A percentile compares a stretch with the other conserved stretches of the same genome.
phyloP scores from a whole-genome alignment of 1,140 invertebrate genomes.

The Rhopalosiphum padi region DNA sequence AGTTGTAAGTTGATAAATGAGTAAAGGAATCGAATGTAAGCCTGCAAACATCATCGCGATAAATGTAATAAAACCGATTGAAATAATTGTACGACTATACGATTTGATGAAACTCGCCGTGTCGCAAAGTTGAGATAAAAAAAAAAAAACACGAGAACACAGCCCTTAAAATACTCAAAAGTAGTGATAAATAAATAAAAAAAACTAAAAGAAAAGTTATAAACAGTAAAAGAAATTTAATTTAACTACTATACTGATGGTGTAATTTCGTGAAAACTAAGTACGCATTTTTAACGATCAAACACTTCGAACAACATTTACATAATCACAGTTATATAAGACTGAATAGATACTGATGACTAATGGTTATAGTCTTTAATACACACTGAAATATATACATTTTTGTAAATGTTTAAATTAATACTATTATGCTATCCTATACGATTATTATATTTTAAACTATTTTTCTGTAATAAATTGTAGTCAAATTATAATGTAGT shows the following conservation, averaged over 20 bases:
- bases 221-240: neutral
- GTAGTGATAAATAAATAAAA: neutral
- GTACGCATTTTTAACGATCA: neutral
- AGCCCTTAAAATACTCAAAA: neutral
- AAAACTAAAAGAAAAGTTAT: neutral
- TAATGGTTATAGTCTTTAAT: neutral
- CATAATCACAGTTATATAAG: neutral
- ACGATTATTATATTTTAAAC: neutral
- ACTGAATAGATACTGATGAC: neutral
- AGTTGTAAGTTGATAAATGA: neutral
- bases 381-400: neutral
- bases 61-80: constrained; percentile 10
- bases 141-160: neutral
- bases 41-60: neutral
- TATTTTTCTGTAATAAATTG: neutral
- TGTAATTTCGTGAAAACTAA: neutral
- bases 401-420: neutral
- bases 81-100: neutral
- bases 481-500: neutral
- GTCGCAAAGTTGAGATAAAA: neutral
- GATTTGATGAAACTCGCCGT: neutral
- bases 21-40: neutral
- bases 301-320: neutral
- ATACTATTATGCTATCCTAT: neutral
- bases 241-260: neutral